A percentile compares a stretch with the other conserved stretches of the same genome.
Evolutionary conservation across 2,888 invertebrate species (phyloP).

Genomic region (Hybos culiciformis): DNA sequence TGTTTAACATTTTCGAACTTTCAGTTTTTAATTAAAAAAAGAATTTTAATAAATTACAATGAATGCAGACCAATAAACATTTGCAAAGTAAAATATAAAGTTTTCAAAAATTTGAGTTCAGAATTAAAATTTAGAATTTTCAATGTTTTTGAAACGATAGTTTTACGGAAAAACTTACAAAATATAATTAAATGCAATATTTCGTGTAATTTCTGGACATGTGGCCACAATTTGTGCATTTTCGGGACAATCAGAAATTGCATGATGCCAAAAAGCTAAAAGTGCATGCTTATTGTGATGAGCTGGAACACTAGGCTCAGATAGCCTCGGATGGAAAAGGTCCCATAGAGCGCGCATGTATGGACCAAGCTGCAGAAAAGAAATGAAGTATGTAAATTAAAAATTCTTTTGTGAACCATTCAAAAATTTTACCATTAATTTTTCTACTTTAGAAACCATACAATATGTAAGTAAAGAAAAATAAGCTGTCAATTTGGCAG

Average conservation of each 20-base stretch:
- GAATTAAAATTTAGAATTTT: neutral
- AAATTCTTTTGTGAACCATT: neutral
- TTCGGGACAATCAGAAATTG: slow-evolving; percentile 83
- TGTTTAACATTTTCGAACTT: too few relatives aligned
- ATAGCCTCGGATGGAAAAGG: slow-evolving; percentile 83
- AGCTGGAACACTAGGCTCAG: slow-evolving; percentile 87
- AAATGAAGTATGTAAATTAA: neutral
- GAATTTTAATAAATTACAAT: neutral
- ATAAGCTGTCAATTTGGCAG: slow-evolving; percentile 83
- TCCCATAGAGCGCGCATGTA: slow-evolving; percentile 88
- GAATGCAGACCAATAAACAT: neutral
- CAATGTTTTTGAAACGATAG: neutral
- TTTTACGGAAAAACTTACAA: slow-evolving; percentile 50
- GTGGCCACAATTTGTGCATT: slow-evolving; percentile 78
- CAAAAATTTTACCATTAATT: slow-evolving; percentile 61
- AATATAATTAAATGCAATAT: slow-evolving; percentile 93
- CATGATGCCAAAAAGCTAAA: slow-evolving; percentile 87
- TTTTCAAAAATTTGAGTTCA: neutral
- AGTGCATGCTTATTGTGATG: slow-evolving; percentile 92
- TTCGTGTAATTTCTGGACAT: slow-evolving; percentile 78
- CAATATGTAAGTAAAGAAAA: slow-evolving; percentile 87
- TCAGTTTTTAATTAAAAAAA: too few relatives aligned
- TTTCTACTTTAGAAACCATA: slow-evolving; percentile 78
- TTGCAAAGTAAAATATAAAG: slow-evolving; percentile 7
- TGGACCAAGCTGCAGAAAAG: slow-evolving; percentile 62